Conservation (phyloP, 2,888 invertebrate genomes). For the Boloria selene region DNA sequence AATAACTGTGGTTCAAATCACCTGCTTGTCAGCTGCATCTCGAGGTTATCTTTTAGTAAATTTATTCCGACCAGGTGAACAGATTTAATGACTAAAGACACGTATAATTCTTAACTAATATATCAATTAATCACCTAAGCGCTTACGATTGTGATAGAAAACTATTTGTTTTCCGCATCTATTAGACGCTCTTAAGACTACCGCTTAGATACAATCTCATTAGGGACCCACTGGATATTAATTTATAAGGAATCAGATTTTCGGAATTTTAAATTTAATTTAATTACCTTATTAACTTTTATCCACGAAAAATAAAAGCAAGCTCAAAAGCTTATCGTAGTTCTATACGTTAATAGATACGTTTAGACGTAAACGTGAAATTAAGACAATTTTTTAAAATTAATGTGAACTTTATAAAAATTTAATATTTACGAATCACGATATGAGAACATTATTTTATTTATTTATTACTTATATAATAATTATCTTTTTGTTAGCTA, state of each 20-base stretch:
- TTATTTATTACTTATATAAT: too few species aligned
- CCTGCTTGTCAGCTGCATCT: constrained; percentile 39
- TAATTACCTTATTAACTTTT: too few species aligned
- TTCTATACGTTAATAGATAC: too few species aligned
- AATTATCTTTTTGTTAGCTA: not conserved
- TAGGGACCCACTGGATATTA: not conserved
- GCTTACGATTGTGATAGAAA: constrained; percentile 43
- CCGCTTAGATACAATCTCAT: constrained; percentile 32
- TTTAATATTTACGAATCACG: too few species aligned
- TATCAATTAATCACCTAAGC: constrained; percentile 47
- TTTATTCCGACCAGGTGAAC: constrained; percentile 36
- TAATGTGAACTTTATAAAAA: too few species aligned
- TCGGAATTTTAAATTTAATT: too few species aligned
- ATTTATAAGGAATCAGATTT: not conserved
- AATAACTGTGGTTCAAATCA: constrained; percentile 34
- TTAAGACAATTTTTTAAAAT: too few species aligned
- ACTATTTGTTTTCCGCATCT: constrained; percentile 42
- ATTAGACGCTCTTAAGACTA: constrained; percentile 40
- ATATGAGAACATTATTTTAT: too few species aligned
- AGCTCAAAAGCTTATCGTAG: too few species aligned
- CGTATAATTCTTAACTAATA: constrained; percentile 42
- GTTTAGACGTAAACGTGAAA: too few species aligned
- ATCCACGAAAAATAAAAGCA: too few species aligned
- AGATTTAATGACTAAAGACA: constrained; percentile 26
- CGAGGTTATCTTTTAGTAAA: constrained; percentile 33